Evolutionary conservation across 2,888 invertebrate genomes (phyloP), one percentile per base, ranked within the genome.

Genomic region (Eupithecia subfuscata): DNA sequence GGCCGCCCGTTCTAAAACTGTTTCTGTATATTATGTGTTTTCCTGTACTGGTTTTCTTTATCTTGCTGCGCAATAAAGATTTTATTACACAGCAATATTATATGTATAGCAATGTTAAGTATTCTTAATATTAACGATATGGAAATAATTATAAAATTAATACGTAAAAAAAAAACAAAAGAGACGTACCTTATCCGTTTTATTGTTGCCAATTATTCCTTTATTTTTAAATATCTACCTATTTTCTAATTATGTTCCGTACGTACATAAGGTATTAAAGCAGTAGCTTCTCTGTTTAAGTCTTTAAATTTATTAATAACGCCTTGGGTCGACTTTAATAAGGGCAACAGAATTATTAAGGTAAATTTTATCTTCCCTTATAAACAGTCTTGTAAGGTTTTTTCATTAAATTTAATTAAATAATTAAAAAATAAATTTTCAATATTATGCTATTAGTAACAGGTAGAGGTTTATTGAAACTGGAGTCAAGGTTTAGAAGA

Each of bases 291-390:
- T 60, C n/a, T 56, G 11, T 52, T 8, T 56, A n/a, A 22, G 25
- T 14, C 12, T 14, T 60, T 60, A 60, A 60, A 60, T 56, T 25
- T 56, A 60, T 60, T 25, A 60, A 60, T 60, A 60, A 25, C 1
- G 14, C 25, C 56, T 60, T 25, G 60, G 25, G 60, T 60, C 60
- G 25, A 60, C 25, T 60, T 60, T 60, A 60, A 60, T 60, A 60
- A 22, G 6, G 12, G 25, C 22, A 60, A 25, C 60, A 25, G 25
- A 56, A 25, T 60, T 60, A 60, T 25, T 60, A 25, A 60, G 14
- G 25, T 60, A 60, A 25, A 12, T 60, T 60, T 60, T 60, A 60
- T 60, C 60, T 60, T 25, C 1, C 64, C 34, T 64, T 64, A 64
- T 64, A 34, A 30, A 34, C 34, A 64, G 16, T 34, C 11, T n/a